phyloP scores from a whole-genome alignment of 2,797 vertebrate species.

The Spinus pinus region DNA sequence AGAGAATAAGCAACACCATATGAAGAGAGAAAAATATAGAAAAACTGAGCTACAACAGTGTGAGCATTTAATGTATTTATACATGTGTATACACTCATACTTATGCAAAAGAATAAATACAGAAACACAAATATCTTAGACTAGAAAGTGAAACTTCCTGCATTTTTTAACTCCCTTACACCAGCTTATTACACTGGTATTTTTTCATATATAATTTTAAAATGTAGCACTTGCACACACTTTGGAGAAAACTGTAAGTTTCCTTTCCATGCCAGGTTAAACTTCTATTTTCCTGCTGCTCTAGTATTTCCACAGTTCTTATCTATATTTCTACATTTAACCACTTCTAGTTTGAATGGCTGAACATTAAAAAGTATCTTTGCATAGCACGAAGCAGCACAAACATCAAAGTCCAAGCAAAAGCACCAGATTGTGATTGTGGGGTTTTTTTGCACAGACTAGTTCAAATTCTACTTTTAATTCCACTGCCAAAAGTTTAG shows the following conservation, averaged over 20 bases:
- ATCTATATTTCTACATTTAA: background rate
- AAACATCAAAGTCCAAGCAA: background rate
- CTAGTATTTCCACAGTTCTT: background rate
- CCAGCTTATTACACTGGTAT: background rate
- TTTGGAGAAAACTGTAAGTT: background rate
- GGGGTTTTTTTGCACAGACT: background rate
- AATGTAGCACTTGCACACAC: background rate
- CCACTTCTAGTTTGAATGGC: background rate
- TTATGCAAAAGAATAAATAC: background rate
- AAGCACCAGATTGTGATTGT: background rate
- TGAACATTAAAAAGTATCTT: background rate
- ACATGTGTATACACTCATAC: background rate
- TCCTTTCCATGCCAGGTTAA: background rate
- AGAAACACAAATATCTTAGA: background rate
- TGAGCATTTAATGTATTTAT: background rate
- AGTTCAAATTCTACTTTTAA: background rate
- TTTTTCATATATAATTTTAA: background rate
- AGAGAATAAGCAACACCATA: background rate
- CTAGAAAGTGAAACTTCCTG: conserved; percentile 11
- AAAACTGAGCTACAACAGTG: background rate
- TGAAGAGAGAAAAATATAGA: background rate
- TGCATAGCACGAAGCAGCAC: background rate
- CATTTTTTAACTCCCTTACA: background rate
- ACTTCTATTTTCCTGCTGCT: background rate
- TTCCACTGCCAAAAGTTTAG: background rate